Percentiles rank a stretch among this genome's conserved stretches.
Conservation (phyloP, 2,113 vertebrate species). For the Nyctibius bracteatus region DNA sequence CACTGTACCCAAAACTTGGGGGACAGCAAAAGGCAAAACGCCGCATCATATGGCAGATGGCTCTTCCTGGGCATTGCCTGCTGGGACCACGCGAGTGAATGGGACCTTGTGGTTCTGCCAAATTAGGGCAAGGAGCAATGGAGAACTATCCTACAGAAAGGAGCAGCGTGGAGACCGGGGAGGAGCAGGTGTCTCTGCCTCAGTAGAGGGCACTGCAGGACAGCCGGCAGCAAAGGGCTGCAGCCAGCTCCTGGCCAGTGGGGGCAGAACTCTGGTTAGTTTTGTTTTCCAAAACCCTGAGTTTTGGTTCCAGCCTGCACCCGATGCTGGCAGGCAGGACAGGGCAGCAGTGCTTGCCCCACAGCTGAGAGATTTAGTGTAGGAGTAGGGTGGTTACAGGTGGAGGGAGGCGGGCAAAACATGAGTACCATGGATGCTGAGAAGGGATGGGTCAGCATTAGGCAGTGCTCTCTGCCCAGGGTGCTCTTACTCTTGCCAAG, state of each 20-base stretch:
- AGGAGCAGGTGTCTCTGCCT: background rate
- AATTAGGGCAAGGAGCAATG: background rate
- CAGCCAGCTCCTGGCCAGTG: background rate
- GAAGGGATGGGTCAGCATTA: background rate
- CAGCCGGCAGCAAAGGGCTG: background rate
- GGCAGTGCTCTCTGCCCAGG: background rate
- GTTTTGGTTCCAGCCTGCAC: background rate
- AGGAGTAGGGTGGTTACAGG: background rate
- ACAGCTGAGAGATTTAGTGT: background rate
- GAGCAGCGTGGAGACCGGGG: rapidly evolving
- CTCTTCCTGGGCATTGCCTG: background rate
- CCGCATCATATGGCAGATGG: rapidly evolving
- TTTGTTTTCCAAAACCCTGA: background rate
- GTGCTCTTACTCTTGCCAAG: background rate
- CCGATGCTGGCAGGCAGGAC: background rate
- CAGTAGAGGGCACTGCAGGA: slow-evolving; percentile 54
- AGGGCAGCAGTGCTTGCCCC: background rate
- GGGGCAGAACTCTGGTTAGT: background rate
- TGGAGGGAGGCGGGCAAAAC: background rate
- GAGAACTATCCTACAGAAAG: background rate
- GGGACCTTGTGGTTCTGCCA: background rate
- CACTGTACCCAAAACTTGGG: background rate
- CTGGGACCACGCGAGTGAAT: background rate
- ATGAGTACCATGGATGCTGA: background rate
- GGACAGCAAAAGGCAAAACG: background rate